These are phyloP conservation scores for Hyaena hyaena DNA, from an alignment of 2,113 vertebrate genomes.

Conservation along the genomic window DNA sequence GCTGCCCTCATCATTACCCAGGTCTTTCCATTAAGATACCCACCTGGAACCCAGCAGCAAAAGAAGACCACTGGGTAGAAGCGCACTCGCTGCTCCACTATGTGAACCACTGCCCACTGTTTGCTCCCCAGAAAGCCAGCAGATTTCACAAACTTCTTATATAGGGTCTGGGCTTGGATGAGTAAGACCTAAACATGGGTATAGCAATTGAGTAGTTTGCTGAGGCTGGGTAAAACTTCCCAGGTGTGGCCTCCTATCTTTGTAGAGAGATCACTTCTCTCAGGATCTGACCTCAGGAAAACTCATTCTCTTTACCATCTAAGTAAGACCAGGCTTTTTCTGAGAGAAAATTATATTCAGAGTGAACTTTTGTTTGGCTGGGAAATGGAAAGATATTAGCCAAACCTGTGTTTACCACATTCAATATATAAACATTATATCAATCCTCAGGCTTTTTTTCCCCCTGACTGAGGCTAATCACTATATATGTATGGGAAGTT, in stretches of 20 bases:
- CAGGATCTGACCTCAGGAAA: background rate
- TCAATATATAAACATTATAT: constrained; percentile 28
- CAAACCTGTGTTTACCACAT: background rate
- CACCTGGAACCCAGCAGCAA: constrained; percentile 95
- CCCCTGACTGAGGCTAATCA: background rate
- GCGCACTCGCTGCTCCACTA: constrained; percentile 88
- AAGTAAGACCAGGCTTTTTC: background rate
- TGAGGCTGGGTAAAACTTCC: background rate
- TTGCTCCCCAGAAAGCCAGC: constrained; percentile 90
- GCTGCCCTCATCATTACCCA: background rate
- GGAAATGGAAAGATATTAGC: background rate
- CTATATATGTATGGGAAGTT: background rate
- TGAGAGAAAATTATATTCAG: constrained; percentile 45
- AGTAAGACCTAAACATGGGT: constrained; percentile 87
- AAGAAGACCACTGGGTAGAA: constrained; percentile 91
- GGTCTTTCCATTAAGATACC: constrained; percentile 58
- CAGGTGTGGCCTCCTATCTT: background rate
- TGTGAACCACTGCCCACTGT: constrained; percentile 90
- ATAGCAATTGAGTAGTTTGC: constrained; percentile 20
- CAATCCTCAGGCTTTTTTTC: background rate
- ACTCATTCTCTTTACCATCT: background rate
- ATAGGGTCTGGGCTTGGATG: constrained; percentile 85
- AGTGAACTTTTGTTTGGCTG: background rate
- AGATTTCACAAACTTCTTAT: constrained; percentile 89
- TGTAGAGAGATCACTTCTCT: constrained; percentile 6